Percentiles rank a stretch among this genome's conserved stretches.
Conservation (phyloP, 2,113 vertebrate genomes). For the Cavia aperea region DNA sequence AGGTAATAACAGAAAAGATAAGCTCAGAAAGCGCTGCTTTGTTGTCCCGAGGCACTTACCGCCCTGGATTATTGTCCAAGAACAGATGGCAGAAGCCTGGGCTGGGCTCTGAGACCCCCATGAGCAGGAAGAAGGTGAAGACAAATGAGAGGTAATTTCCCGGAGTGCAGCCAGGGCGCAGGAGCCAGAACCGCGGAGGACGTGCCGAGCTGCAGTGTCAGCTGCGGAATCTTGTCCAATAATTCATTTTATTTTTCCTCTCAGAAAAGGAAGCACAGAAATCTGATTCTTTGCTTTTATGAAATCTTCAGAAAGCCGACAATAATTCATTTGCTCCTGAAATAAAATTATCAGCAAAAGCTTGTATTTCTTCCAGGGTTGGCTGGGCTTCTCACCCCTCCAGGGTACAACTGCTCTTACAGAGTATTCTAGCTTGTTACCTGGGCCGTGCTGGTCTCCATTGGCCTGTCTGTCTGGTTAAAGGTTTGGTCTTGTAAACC, state of each 20-base stretch:
- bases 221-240: conserved; percentile 23
- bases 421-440: background rate
- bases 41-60: conserved; percentile 42
- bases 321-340: background rate
- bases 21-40: background rate
- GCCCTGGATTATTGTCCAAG: conserved; percentile 55
- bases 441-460: rapidly evolving
- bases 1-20: conserved; percentile 35
- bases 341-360: background rate
- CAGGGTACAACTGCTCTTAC: rapidly evolving
- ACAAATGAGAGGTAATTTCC: conserved; percentile 58
- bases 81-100: conserved; percentile 60
- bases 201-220: background rate
- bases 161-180: conserved; percentile 22
- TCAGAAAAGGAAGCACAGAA: background rate
- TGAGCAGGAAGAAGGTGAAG: conserved; percentile 51
- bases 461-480: background rate
- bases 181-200: background rate
- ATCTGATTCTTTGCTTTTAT: conserved; percentile 1
- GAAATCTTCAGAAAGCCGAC: conserved; percentile 4
- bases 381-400: background rate
- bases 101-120: conserved; percentile 44
- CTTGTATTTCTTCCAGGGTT: background rate
- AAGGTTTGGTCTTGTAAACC: background rate
- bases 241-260: background rate